phyloP scores from a whole-genome alignment of 2,888 invertebrate species.

The Rotaria sp. region DNA sequence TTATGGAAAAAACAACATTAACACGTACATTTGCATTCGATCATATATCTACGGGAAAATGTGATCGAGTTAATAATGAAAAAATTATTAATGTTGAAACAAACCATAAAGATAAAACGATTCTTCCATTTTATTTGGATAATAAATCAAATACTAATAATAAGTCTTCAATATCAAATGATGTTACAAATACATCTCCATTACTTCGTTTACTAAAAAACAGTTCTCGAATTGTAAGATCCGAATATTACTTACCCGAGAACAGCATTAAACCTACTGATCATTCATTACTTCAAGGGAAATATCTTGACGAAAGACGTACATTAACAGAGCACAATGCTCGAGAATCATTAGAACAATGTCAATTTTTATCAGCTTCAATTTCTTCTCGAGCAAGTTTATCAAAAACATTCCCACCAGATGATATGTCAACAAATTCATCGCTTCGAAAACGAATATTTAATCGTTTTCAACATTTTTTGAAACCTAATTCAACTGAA shows the following conservation, averaged over 20 bases:
- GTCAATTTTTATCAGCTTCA: not conserved
- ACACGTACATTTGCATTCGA: not conserved
- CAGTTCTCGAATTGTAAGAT: not conserved
- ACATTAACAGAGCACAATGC: not conserved
- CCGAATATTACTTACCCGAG: not conserved
- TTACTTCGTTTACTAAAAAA: not conserved
- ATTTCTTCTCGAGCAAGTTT: not conserved
- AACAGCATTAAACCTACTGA: not conserved
- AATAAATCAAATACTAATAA: too few relatives aligned
- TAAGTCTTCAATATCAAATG: not conserved
- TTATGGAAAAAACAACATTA: not conserved
- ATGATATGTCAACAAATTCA: not conserved
- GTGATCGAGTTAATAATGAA: not conserved
- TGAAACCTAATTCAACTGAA: not conserved
- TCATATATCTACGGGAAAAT: not conserved
- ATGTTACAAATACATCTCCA: not conserved
- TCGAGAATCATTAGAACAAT: not conserved
- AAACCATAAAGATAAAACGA: too few relatives aligned
- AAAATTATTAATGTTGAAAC: not conserved
- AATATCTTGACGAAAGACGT: not conserved
- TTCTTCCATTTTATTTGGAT: too few relatives aligned
- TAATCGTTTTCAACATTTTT: not conserved
- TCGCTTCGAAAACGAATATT: not conserved
- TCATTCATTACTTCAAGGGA: not conserved
- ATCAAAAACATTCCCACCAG: too few relatives aligned